Evolutionary conservation across 2,113 vertebrate species (phyloP).

Genomic region (Gobius niger): DNA sequence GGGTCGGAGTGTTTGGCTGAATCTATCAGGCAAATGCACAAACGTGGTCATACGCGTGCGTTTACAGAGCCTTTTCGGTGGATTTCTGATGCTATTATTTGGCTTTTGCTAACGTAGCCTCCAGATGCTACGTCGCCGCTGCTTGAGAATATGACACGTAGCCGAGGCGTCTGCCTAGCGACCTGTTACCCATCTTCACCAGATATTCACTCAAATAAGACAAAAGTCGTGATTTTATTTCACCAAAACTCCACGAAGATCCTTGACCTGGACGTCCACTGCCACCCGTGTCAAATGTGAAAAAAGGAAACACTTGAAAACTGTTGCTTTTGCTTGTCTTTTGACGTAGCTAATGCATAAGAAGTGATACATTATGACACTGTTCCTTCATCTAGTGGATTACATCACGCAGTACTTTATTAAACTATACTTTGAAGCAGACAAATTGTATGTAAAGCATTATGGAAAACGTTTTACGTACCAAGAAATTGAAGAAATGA

Average conservation of each 20-base stretch:
- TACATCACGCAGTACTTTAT: background rate
- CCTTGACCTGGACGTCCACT: no score
- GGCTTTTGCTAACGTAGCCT: slow-evolving; percentile 27
- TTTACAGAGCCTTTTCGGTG: background rate
- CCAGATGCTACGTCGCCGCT: slow-evolving; percentile 58
- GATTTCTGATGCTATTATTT: slow-evolving; percentile 26
- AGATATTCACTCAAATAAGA: background rate
- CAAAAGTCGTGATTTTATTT: rapidly evolving
- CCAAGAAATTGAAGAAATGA: no score
- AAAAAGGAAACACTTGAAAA: background rate
- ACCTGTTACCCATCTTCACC: slow-evolving; percentile 35
- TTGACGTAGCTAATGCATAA: slow-evolving; percentile 16
- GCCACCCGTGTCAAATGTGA: background rate
- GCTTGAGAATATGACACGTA: slow-evolving; percentile 69
- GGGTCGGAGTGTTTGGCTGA: rapidly evolving
- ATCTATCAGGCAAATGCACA: background rate
- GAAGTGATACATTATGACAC: background rate
- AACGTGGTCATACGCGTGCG: rapidly evolving
- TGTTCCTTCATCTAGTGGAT: background rate
- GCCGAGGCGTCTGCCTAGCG: slow-evolving; percentile 56
- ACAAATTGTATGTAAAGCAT: no score
- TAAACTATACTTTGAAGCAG: no score
- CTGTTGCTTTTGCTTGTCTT: slow-evolving; percentile 1
- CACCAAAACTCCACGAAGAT: background rate
- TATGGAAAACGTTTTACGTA: no score